Evolutionary conservation across 2,888 invertebrate genomes (phyloP), one percentile per base, ranked within the genome.

Genomic region (Xestia ashworthii): DNA sequence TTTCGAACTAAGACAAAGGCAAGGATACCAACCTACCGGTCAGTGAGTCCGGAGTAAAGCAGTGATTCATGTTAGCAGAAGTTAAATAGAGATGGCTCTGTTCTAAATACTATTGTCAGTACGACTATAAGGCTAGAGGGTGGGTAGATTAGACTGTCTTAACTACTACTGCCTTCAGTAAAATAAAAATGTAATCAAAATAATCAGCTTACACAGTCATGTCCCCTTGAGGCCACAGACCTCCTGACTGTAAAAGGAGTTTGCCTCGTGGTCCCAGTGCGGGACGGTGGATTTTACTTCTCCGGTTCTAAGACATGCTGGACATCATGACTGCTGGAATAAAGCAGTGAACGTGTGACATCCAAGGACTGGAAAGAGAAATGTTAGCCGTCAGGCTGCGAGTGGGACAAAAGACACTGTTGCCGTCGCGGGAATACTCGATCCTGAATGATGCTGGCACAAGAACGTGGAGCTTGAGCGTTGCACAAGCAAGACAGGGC

Each of bases 31-130:
- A 53, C 38, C 22, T 5, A 5, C 5, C 1, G 0, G 9, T 3
- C 8, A 38, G 3, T 32, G 12, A 19, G 5, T 46, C 50, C 14
- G 4, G 5, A 44, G 19, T 55, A 19, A 55, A 44, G 14, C 8
- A 22, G 9, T n/a, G 9, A 3, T 67, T 48, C 0, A 46, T 62
- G 48, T 55, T 78, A 25, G 0, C 4, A 68, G 2, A 0, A 14
- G 14, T 38, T 4, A 19, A 44, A 25, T 46, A 14, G 3, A 38
- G 83, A 74, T 78, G 74, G 50, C 86, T 55, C 78, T 81, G 44
- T 65, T 58, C 4, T 5, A 41, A 44, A 4, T 9, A n/a, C 6
- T 19, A 8, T 25, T 62, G 79, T 22, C 16, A 22, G 1, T 25
- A 48, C 3, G 4, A 11, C 32, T 50, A 0, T 19, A 5, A n/a